Conservation (phyloP, 1,140 invertebrate species). For the Zaprionus lachaisei region DNA sequence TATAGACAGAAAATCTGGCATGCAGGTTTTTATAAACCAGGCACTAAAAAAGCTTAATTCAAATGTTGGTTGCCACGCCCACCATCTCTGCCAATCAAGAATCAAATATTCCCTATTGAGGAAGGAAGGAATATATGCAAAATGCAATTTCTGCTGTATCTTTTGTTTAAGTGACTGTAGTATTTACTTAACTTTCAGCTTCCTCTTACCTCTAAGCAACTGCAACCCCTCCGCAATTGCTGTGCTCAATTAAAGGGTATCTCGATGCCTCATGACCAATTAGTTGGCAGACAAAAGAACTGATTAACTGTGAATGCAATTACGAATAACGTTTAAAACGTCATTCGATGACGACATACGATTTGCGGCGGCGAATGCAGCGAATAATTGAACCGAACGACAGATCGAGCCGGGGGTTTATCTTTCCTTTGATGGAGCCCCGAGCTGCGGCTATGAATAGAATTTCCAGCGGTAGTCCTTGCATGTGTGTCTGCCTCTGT, state of each 20-base stretch:
- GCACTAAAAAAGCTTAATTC: no score
- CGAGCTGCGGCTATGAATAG: conserved; percentile 6
- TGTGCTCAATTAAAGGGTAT: neutral
- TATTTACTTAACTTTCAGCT: no score
- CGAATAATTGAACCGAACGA: conserved; percentile 12
- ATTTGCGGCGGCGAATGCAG: neutral
- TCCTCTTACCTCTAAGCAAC: no score
- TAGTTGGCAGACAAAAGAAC: conserved; percentile 4
- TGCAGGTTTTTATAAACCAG: no score
- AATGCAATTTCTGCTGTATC: no score
- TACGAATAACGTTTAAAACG: neutral
- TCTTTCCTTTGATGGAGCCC: neutral
- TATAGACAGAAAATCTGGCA: no score
- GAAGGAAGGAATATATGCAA: no score
- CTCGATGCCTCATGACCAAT: neutral
- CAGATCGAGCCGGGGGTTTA: neutral
- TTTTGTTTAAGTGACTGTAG: no score
- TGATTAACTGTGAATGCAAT: conserved; percentile 18
- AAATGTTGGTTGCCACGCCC: no score
- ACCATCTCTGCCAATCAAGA: no score
- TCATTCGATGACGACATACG: neutral
- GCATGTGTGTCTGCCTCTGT: neutral
- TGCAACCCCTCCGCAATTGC: neutral
- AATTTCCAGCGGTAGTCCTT: neutral
- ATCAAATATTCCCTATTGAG: no score